Evolutionary conservation across 2,113 vertebrate species (phyloP), one percentile per base, ranked within the genome.

Genomic region (Bucco capensis): DNA sequence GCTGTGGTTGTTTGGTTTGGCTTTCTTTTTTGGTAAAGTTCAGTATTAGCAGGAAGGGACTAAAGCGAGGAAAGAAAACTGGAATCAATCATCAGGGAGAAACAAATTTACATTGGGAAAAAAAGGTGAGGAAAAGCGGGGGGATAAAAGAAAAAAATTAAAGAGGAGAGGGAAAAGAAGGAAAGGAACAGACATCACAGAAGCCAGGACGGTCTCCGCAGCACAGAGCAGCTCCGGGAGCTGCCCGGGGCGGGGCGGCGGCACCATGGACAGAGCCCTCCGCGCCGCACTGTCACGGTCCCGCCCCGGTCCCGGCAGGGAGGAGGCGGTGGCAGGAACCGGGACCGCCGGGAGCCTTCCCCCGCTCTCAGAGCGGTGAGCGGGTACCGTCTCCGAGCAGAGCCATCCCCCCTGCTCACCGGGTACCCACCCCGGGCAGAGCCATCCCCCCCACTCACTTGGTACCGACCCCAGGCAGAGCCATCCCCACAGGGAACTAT

Each of bases 241-340:
- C 40, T 3, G 22, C 24, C 9, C 15, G 35, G 33, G 25, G 35
- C 24, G 35, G 37, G 60, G 18, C 27, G 19, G 62, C 17, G 65
- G 65, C 65, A 69, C 89, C 89, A 91, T 91, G 89, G 89, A 91
- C 89, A 91, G 89, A 70, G 76, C 67, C 71, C 40, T 22, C 27
- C 44, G 19, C 18, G 9, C 40, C 16, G 19, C 44, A 16, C 53
- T 8, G 33, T 21, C 7, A 16, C 53, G 12, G 33, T 21, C 7
- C 47, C 57, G 58, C 10, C 19, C 16, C 30, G 31, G 44, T 23
- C 30, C 42, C 25, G 18, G 40, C 40, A 42, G 38, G 64, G 18
- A 15, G 19, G 13, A 15, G 62, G 30, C 13, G 12, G 62, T 18
- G 62, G 40, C 28, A 14, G 62, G 18, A 17, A 28, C 35, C 25